Conservation (phyloP, 2,113 vertebrate species). For the Burhinus oedicnemus region DNA sequence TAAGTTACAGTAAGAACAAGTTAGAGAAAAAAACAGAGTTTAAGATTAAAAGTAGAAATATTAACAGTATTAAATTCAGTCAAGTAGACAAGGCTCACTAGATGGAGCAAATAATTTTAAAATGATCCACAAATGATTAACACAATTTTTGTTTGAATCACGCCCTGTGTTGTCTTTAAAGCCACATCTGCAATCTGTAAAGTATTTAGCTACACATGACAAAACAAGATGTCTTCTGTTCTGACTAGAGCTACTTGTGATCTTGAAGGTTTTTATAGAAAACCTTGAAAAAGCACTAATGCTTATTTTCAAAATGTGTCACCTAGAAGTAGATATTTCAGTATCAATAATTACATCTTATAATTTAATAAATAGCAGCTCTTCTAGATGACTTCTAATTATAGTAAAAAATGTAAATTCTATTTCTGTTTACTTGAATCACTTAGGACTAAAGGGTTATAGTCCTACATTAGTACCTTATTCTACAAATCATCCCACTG, state of each 20-base stretch:
- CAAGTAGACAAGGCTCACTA: background rate
- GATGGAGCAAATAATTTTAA: background rate
- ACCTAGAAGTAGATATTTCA: conserved; percentile 45
- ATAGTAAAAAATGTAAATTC: conserved; percentile 12
- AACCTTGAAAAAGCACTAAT: background rate
- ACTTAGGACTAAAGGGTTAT: conserved; percentile 20
- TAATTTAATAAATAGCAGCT: conserved; percentile 44
- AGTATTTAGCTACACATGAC: background rate
- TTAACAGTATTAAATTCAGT: background rate
- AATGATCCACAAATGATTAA: background rate
- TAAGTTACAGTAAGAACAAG: background rate
- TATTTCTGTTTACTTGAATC: conserved; percentile 41
- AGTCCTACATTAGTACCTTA: background rate
- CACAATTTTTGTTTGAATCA: background rate
- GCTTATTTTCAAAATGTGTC: conserved; percentile 1
- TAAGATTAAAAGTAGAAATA: background rate
- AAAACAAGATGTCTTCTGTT: background rate
- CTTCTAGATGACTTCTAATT: conserved; percentile 28
- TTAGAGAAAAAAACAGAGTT: background rate
- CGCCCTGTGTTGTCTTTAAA: background rate
- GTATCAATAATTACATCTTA: conserved; percentile 45
- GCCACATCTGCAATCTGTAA: background rate
- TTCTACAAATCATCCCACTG: conserved; percentile 17
- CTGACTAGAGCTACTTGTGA: background rate
- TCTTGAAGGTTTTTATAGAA: background rate